Base-by-base conservation (phyloP, 2,797 vertebrate species). In the Pygocentrus nattereri region DNA sequence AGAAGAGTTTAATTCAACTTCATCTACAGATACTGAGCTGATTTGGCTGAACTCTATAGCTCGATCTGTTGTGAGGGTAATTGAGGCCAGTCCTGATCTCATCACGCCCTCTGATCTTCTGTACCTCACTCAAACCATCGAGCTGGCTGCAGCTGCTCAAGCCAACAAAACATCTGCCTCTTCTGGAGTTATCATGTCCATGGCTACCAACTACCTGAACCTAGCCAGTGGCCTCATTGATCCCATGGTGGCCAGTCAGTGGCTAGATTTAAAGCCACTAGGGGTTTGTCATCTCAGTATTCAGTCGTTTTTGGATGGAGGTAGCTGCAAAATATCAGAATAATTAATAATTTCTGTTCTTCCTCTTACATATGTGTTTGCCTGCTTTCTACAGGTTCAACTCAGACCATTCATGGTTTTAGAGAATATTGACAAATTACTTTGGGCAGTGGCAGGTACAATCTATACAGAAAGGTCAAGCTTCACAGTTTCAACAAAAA, bases 401-500 rank as follows among this genome's bases (percentile, higher is more conserved):
- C 75, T 90, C 65, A 91, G 91, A 30, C 92, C 93, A 3, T 94
- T 95, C 81, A 91, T 78, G 38, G 30, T 95, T 34, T 76, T 96
- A 80, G 88, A 91, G 79, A 94, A 89, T 84, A 91, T 95, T 54
- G 95, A 96, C 84, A 88, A 54, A 81, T 88, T 95, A 68, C 90
- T 90, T 11, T 92, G 92, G 87, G 86, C 82, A 54, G 89, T 96
- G 76, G 92, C 95, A 62, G 92, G 94, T 84, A 59, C 88, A 7
- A 72, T 95, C 0, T 90, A 87, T 76, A n/a, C 65, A 38, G 90
- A 92, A 64, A 82, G 72, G 38, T 91, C 86, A 88, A 88, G 68
- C 83, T 94, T 95, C 82, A 88, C 83, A 8, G 88, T 95, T 83
- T 94, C 92, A 62, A 95, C 94, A 49, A 94, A 91, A 82, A 95